Evolutionary conservation across 2,888 invertebrate genomes (phyloP), one percentile per base, ranked within the genome.

Genomic region (Acanthosepion lycidas): DNA sequence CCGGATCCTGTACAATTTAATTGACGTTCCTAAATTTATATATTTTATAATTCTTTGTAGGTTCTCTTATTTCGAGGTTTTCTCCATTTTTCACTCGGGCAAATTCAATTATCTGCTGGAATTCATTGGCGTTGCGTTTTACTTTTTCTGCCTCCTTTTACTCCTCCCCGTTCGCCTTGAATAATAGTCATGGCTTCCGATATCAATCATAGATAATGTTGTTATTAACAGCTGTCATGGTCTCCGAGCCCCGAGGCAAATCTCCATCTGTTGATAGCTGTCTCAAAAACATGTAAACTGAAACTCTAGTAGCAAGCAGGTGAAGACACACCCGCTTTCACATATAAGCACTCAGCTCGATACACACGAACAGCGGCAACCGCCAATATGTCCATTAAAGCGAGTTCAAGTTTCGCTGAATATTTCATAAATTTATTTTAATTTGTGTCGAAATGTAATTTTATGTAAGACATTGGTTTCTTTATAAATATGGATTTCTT

Each of bases 201-300:
- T 78, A 78, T 78, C 78, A 78, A 78, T 78, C 78, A 78, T 33
- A 78, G n/a, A 78, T 78, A 78, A 78, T 78, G 78, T 78, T 78
- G 78, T 78, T 78, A 78, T 78, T 78, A 78, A 78, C 78, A 78
- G 78, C 78, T 78, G 78, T 78, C 78, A 78, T 78, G 78, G 78
- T 78, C 78, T 78, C 15, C 78, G n/a, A n/a, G n/a, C 78, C 78
- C 78, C 18, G 78, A 78, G 78, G 78, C 33, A 33, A 78, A 78
- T n/a, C 33, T 33, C 33, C 15, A n/a, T 78, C 78, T 78, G 78
- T 78, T 12, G n/a, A 78, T 18, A 15, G 12, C 78, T 15, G n/a
- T n/a, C 78, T 78, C 78, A 78, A 78, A 78, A 78, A 78, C 78
- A 78, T 78, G 78, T 78, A 78, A 78, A 78, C 28, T 28, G 78